Conservation (phyloP, 2,888 invertebrate genomes). For the Agrilus cyanescens region DNA sequence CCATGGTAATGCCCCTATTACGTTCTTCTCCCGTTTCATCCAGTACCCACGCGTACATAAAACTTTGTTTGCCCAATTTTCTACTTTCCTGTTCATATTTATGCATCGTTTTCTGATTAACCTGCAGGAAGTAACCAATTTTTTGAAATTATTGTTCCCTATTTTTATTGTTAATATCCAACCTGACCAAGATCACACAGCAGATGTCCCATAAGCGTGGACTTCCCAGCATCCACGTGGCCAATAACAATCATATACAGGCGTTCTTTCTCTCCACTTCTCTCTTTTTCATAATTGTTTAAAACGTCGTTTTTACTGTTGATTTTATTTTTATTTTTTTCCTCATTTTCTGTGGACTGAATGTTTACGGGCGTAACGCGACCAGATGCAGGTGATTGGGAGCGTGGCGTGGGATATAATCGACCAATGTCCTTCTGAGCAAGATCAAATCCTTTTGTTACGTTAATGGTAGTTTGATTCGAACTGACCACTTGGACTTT, state of each 20-base stretch:
- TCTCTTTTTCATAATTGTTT: conserved; percentile 57
- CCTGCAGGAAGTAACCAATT: conserved; percentile 18
- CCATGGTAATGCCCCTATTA: conserved; percentile 96
- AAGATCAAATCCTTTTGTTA: conserved; percentile 50
- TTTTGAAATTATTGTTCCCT: neutral
- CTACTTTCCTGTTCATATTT: conserved; percentile 96
- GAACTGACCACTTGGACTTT: conserved; percentile 29
- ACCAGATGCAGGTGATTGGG: conserved; percentile 58
- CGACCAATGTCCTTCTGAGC: conserved; percentile 25
- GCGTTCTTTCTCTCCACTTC: conserved; percentile 71
- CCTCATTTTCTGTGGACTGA: conserved; percentile 9
- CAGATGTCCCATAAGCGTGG: conserved; percentile 93
- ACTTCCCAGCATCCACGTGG: conserved; percentile 96
- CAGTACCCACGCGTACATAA: conserved; percentile 97
- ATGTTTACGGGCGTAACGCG: conserved; percentile 38
- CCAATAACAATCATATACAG: conserved; percentile 88
- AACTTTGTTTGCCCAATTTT: conserved; percentile 94
- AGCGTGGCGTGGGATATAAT: conserved; percentile 44
- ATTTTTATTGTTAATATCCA: conserved; percentile 8
- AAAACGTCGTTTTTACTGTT: conserved; percentile 44
- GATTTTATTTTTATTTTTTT: conserved; percentile 39
- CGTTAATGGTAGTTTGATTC: conserved; percentile 36
- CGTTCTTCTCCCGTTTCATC: conserved; percentile 98
- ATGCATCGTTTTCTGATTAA: conserved; percentile 80
- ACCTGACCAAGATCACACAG: conserved; percentile 75